These are phyloP conservation scores for Manis crassicaudata DNA, from an alignment of 2,797 vertebrate genomes.

Conservation along the genomic window DNA sequence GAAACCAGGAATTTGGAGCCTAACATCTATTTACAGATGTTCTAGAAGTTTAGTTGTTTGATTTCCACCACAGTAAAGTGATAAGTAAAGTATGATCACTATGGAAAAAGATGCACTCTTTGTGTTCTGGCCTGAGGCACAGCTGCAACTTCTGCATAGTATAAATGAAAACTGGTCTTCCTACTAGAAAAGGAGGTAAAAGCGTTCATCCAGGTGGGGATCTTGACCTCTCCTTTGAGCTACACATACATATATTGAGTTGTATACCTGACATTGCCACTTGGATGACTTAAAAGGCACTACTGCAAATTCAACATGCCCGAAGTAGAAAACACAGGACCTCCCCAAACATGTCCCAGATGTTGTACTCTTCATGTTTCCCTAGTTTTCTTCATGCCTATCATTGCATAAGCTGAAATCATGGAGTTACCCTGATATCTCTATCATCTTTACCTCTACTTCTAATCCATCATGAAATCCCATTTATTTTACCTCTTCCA, in stretches of 20 bases:
- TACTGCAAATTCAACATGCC: background rate
- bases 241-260: background rate
- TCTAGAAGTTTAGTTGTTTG: slow-evolving; percentile 5
- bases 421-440: background rate
- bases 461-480: background rate
- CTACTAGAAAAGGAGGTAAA: background rate
- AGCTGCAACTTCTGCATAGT: background rate
- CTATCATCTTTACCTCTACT: background rate
- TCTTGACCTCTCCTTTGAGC: background rate
- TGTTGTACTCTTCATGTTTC: background rate
- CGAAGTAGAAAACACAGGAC: background rate
- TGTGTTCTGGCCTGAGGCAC: background rate
- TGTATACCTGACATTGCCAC: background rate
- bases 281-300: background rate
- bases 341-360: background rate
- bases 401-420: background rate
- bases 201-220: background rate
- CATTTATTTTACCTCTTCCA: background rate
- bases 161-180: background rate
- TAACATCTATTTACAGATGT: background rate
- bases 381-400: background rate
- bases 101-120: background rate
- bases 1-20: background rate
- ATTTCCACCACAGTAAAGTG: background rate
- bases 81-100: background rate